These are phyloP conservation scores for Zeuzera pyrina DNA, from an alignment of 2,888 invertebrate genomes.

Conservation along the genomic window DNA sequence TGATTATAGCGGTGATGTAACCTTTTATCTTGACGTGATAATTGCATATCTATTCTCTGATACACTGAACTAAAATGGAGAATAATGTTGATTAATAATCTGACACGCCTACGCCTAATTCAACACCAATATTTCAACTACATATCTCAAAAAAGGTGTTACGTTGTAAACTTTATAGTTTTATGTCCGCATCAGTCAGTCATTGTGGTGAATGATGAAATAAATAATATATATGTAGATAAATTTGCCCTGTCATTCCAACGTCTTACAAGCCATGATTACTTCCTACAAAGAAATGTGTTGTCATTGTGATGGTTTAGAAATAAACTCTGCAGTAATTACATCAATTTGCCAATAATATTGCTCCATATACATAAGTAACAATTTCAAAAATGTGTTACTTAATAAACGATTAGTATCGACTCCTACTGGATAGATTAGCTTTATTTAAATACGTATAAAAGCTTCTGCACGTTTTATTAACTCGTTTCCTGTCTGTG, in stretches of 20 bases:
- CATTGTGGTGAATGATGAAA: slow-evolving; percentile 34
- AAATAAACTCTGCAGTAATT: slow-evolving; percentile 12
- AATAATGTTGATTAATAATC: slow-evolving; percentile 34
- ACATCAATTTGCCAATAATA: slow-evolving; percentile 9
- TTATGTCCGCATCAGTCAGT: slow-evolving; percentile 30
- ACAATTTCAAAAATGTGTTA: background rate
- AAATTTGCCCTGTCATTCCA: slow-evolving; percentile 33
- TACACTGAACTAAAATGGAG: slow-evolving; percentile 19
- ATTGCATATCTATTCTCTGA: slow-evolving; percentile 33
- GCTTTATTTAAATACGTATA: slow-evolving; percentile 1
- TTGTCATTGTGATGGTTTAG: slow-evolving; percentile 12
- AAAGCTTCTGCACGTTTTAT: slow-evolving; percentile 22
- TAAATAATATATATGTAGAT: slow-evolving; percentile 35
- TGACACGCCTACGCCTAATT: slow-evolving; percentile 32
- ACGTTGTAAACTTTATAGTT: slow-evolving; percentile 20
- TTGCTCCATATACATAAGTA: background rate
- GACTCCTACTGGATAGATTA: background rate
- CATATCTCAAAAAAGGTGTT: too few species aligned
- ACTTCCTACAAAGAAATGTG: slow-evolving; percentile 22
- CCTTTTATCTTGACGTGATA: slow-evolving; percentile 36
- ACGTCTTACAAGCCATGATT: slow-evolving; percentile 26
- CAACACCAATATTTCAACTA: slow-evolving; percentile 25
- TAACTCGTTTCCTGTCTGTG: slow-evolving; percentile 35
- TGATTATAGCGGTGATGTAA: slow-evolving; percentile 37
- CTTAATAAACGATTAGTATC: background rate